A percentile compares a stretch with the other conserved stretches of the same genome.
Evolutionary conservation across 2,797 vertebrate species (phyloP).

Genomic region (Anomalospiza imberbis): DNA sequence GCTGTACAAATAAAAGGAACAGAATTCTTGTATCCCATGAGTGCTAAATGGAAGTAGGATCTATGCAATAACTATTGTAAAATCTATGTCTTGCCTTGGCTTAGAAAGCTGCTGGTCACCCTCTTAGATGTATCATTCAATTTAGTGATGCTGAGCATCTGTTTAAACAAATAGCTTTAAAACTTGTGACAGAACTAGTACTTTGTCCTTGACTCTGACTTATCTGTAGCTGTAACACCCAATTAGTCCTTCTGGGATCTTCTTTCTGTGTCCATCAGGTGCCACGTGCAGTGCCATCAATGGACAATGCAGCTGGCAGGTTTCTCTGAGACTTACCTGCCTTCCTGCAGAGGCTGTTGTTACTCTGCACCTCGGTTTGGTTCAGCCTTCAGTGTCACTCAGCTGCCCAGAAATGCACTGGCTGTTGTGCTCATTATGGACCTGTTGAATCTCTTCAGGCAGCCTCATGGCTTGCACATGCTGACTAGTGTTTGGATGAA

Average conservation of each 20-base stretch:
- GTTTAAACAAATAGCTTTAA: neutral
- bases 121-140: neutral
- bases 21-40: neutral
- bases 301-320: neutral
- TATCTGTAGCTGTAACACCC: neutral
- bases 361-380: neutral
- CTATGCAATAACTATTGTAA: neutral
- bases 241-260: neutral
- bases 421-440: neutral
- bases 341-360: neutral
- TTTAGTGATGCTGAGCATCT: neutral
- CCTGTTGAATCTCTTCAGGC: neutral
- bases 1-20: neutral
- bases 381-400: neutral
- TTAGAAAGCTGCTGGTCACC: neutral
- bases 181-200: neutral
- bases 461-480: neutral
- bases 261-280: neutral
- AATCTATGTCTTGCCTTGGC: neutral
- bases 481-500: neutral
- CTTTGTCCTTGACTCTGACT: neutral
- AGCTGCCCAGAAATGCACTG: neutral
- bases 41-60: neutral
- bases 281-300: rapidly evolving
- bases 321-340: neutral